These are phyloP conservation scores for Pyrrhosoma nymphula DNA, from an alignment of 2,888 invertebrate species.

Conservation along the genomic window DNA sequence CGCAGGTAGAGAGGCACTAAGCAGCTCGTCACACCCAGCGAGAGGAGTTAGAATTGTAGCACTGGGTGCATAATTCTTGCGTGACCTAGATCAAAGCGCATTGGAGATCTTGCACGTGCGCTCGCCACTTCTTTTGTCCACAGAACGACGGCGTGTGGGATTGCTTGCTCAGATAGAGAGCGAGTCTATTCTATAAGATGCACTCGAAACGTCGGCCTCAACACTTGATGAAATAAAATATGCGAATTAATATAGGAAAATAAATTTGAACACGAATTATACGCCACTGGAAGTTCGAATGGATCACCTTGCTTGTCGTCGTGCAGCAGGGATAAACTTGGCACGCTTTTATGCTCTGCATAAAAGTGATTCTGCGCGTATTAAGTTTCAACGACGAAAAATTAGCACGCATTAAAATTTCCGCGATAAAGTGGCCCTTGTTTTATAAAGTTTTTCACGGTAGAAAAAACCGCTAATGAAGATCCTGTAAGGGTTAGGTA, in stretches of 20 bases:
- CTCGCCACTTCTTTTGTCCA: not conserved
- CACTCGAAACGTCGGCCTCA: not conserved
- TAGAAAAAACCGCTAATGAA: no score
- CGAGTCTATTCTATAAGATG: not conserved
- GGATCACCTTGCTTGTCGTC: no score
- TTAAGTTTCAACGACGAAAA: no score
- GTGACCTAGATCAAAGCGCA: constrained; percentile 14
- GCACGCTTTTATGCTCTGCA: no score
- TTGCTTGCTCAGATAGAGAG: not conserved
- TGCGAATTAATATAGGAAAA: no score
- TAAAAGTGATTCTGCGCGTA: no score
- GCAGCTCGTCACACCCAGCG: not conserved
- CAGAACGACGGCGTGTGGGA: not conserved
- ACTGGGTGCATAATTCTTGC: not conserved
- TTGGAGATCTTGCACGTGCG: not conserved
- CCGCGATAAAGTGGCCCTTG: no score
- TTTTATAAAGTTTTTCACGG: no score
- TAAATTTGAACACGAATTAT: not conserved
- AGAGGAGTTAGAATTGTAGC: not conserved
- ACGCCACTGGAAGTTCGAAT: not conserved
- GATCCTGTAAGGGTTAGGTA: no score
- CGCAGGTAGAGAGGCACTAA: not conserved
- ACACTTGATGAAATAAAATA: no score
- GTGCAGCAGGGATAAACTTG: no score
- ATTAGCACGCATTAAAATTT: no score